phyloP scores from a whole-genome alignment of 1,140 invertebrate species.

The Aethina tumida region DNA sequence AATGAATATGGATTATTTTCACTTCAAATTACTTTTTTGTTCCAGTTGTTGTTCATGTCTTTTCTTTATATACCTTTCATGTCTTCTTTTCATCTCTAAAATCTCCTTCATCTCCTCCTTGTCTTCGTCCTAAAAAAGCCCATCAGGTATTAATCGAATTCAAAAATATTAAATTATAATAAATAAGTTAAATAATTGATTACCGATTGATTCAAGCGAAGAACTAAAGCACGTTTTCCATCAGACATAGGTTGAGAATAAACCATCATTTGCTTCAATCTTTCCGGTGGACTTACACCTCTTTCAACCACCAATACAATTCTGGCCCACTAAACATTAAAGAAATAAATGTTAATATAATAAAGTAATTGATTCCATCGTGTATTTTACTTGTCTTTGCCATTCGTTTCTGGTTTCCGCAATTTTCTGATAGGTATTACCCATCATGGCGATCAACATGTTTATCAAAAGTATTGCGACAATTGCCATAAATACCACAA shows the following conservation, averaged over 20 bases:
- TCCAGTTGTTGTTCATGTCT: slow-evolving; percentile 34
- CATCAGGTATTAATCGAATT: slow-evolving; percentile 11
- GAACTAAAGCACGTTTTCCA: slow-evolving; percentile 74
- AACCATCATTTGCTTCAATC: slow-evolving; percentile 71
- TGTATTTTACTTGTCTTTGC: slow-evolving; percentile 80
- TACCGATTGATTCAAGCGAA: slow-evolving; percentile 75
- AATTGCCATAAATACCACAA: slow-evolving; percentile 93
- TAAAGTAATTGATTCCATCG: neutral
- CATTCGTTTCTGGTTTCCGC: slow-evolving; percentile 96
- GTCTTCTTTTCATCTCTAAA: slow-evolving; percentile 78
- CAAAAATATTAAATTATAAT: neutral
- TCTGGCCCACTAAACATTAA: slow-evolving; percentile 74
- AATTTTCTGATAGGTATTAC: slow-evolving; percentile 97
- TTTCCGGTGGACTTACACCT: slow-evolving; percentile 79
- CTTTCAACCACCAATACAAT: slow-evolving; percentile 95
- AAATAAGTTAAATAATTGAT: slow-evolving; percentile 17
- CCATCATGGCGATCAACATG: slow-evolving; percentile 99
- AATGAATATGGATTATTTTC: too few relatives aligned
- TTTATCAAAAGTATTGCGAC: slow-evolving; percentile 93
- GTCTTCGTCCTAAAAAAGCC: slow-evolving; percentile 65
- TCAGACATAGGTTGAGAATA: slow-evolving; percentile 97
- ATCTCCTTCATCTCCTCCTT: slow-evolving; percentile 92
- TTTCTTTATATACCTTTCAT: slow-evolving; percentile 63
- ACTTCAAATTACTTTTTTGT: too few relatives aligned
- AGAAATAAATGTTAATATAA: neutral